Conservation (phyloP, 2,888 invertebrate genomes). For the Meghimatium bilineatum region DNA sequence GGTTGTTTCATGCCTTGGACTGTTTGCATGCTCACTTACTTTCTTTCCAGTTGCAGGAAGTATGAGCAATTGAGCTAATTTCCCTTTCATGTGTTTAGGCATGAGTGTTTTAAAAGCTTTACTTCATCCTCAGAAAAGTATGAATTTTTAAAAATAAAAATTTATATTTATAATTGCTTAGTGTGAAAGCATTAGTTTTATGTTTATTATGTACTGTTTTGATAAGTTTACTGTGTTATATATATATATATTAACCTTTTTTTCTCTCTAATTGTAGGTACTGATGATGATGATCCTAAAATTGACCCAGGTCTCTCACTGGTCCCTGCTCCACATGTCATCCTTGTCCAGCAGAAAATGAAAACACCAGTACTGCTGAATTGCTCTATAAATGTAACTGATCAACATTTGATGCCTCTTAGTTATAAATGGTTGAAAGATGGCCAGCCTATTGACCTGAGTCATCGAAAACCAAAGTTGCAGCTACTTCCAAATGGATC, state of each 20-base stretch:
- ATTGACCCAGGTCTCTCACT: conserved; percentile 20
- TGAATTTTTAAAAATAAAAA: too few relatives aligned
- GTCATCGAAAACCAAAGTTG: conserved; percentile 24
- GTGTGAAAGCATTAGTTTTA: too few relatives aligned
- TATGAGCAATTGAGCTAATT: too few relatives aligned
- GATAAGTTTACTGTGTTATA: not conserved
- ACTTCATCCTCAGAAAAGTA: too few relatives aligned
- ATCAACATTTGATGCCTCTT: conserved; percentile 4
- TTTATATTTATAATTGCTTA: too few relatives aligned
- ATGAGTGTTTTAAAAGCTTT: too few relatives aligned
- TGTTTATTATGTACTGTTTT: too few relatives aligned
- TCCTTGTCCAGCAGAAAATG: conserved; percentile 23
- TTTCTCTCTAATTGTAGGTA: conserved; percentile 12
- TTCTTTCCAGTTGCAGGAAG: too few relatives aligned
- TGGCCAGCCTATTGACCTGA: conserved; percentile 20
- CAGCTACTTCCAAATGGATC: conserved; percentile 38
- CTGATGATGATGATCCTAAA: conserved; percentile 12
- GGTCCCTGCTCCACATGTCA: conserved; percentile 25
- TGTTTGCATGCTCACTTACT: too few relatives aligned
- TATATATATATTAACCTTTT: not conserved
- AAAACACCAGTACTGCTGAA: conserved; percentile 37
- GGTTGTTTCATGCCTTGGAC: too few relatives aligned
- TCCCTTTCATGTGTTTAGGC: too few relatives aligned
- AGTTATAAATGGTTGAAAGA: conserved; percentile 32
- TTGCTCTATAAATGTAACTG: conserved; percentile 36